Base-by-base conservation (phyloP, 2,113 vertebrate species). In the Eulemur macaco region DNA sequence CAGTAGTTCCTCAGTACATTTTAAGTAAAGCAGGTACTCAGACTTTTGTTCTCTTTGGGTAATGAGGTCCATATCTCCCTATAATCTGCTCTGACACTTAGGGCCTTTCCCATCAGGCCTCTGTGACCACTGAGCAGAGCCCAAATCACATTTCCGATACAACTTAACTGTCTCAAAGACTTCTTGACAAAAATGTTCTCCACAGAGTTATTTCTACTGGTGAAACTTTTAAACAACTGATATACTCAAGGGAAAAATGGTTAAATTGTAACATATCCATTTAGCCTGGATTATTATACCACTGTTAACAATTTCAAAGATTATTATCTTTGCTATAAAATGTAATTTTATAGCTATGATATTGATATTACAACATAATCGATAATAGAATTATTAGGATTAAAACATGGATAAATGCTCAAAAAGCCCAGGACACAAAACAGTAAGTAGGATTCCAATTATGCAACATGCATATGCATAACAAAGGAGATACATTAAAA, bases 181-280 rank as follows among this genome's bases (percentile, higher is more conserved):
- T 69, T 88, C 54, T n/a, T 76, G 73, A 68, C 93, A 88, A 81
- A 89, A 50, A 95, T 56, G 37, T 68, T 93, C 64, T 91, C 50
- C 23, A 60, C 42, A 63, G 34, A 42, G 18, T 69, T 69, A 68
- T 45, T 85, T 50, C 78, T 82, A 77, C 25, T 78, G 37, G 42
- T 50, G 14, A 85, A 84, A 68, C 54, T 86, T 91, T 63, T 45
- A 89, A 85, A 71, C 47, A 90, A 78, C 42, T 42, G 25, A 86
- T 50, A 88, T 1, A 39, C 13, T 92, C 74, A 69, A 27, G 63
- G 20, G 66, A 27, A 80, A 69, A 89, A 94, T 69, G 42, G 63
- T 81, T 92, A 52, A 78, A 66, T 37, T 34, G 71, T 42, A 92
- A 63, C 25, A 92, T 50, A 56, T 39, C 17, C 77, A 66, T 50